Evolutionary conservation across 1,140 invertebrate species (phyloP).

Genomic region (Linepithema humile): DNA sequence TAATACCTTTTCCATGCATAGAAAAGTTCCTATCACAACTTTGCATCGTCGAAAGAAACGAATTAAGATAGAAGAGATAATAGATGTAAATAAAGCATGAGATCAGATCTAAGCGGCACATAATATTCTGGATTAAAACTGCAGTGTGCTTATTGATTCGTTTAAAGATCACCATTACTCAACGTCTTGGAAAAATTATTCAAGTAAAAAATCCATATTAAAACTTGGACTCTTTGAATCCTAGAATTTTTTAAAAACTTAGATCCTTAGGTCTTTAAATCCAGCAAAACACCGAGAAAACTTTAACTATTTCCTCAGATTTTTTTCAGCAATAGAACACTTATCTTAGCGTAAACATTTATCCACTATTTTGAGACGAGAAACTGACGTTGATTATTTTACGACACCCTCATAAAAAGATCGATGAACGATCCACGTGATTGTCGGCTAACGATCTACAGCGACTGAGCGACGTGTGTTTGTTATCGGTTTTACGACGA

Average conservation of each 20-base stretch:
- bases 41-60: neutral
- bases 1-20: neutral
- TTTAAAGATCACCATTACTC: neutral
- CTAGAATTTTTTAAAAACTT: neutral
- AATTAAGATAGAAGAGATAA: neutral
- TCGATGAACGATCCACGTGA: constrained; percentile 16
- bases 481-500: constrained; percentile 8
- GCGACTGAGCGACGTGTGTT: neutral
- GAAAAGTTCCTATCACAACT: neutral
- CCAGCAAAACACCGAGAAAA: neutral
- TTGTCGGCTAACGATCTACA: neutral
- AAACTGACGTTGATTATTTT: neutral
- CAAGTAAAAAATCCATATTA: neutral
- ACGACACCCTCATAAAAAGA: neutral
- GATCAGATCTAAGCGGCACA: neutral
- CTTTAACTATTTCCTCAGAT: neutral
- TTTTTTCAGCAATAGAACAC: too few relatives aligned
- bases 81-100: neutral
- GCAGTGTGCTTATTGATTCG: neutral
- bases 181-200: neutral
- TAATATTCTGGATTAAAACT: neutral
- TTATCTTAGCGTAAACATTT: too few relatives aligned
- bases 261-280: neutral
- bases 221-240: neutral
- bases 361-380: neutral